Evolutionary conservation across 1,140 invertebrate genomes (phyloP), one percentile per base, ranked within the genome.

Genomic region (Bombyx mandarina): DNA sequence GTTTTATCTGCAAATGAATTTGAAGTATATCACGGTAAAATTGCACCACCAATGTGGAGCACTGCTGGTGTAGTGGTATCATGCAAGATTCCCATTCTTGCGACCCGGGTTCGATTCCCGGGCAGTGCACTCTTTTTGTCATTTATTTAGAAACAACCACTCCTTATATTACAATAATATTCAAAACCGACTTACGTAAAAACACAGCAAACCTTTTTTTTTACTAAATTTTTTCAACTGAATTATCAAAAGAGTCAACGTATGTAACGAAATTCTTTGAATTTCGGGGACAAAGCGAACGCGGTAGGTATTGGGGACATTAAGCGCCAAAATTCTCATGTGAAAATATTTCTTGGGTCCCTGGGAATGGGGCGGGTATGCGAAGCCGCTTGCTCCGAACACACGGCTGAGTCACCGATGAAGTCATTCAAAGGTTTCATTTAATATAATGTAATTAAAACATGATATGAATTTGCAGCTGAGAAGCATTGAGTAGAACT

Each of bases 71-170:
- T 96, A 96, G 92, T 95, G 95, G 95, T 95, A 96, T 96, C 94
- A 96, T 96, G 94, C 94, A 95, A 95, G 95, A 96, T 94, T 96
- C 94, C 94, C 94, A 96, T 95, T 94, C 94, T 96, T 95, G 94
- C 93, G 94, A 95, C 93, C 92, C 94, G 94, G 94, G 94, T 96
- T 96, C 94, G 94, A 96, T 95, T 96, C 94, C 94, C 94, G 94
- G 94, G 93, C 94, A 93, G 94, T 94, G 94, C 94, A 96, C 3
- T 1, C 18, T 35, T 18, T 12, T 53, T 56, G 9, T 9, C 26
- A 51, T 35, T 44, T 42, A 6, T 42, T 50, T 50, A 1, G n/a
- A 4, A n/a, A 12, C 22, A n/a, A 18, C n/a, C 4, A n/a, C 8
- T 53, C 44, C 43, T 53, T 43, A 18, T 45, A 53, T n/a, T 52